Conservation (phyloP, 2,888 invertebrate genomes). For the Harmothoe impar region DNA sequence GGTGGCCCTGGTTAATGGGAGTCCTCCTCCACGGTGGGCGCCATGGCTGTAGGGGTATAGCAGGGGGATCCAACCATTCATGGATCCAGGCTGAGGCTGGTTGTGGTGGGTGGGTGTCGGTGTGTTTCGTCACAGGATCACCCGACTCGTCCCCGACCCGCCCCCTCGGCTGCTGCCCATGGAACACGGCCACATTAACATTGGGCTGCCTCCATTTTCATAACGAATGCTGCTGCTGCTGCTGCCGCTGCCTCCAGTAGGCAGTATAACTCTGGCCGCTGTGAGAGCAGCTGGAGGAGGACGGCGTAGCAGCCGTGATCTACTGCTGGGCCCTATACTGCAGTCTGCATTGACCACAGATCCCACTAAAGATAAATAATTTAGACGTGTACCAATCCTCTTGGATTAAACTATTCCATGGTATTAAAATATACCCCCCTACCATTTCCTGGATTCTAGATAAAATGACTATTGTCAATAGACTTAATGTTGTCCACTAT, state of each 20-base stretch:
- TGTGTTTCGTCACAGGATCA: slow-evolving; percentile 34
- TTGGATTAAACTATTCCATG: too few species aligned
- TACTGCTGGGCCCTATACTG: too few species aligned
- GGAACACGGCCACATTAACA: slow-evolving; percentile 24
- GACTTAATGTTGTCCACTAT: too few species aligned
- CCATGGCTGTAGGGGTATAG: neutral
- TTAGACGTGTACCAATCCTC: too few species aligned
- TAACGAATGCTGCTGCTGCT: neutral
- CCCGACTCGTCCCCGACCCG: slow-evolving; percentile 34
- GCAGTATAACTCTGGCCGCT: neutral
- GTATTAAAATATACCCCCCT: too few species aligned
- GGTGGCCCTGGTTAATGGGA: too few species aligned
- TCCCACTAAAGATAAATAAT: too few species aligned
- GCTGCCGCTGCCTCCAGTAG: neutral
- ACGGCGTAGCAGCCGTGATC: neutral
- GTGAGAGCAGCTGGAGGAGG: neutral
- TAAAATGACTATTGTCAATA: too few species aligned
- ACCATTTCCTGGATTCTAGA: too few species aligned
- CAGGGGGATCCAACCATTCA: neutral
- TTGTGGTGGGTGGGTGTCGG: neutral
- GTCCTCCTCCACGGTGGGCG: neutral
- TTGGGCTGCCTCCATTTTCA: neutral
- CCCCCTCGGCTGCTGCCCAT: neutral
- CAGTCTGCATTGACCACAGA: too few species aligned
- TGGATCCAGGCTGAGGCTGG: neutral